Evolutionary conservation across 2,888 invertebrate genomes (phyloP).

Genomic region (Drosophila picticornis): DNA sequence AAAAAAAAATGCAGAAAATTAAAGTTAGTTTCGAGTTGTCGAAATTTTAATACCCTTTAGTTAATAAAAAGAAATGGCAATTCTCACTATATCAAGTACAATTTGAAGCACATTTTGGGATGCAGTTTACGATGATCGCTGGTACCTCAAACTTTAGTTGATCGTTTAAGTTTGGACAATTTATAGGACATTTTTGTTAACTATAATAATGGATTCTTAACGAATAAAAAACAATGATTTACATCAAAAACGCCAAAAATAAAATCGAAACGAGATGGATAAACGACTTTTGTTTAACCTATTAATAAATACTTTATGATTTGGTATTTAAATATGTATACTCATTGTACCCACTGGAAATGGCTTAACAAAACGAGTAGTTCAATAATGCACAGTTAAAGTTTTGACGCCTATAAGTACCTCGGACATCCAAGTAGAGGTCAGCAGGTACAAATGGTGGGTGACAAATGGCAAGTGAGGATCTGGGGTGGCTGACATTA

Average conservation of each 20-base stretch:
- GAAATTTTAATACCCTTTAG: background rate
- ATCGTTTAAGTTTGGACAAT: background rate
- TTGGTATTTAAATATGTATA: background rate
- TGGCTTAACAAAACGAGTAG: background rate
- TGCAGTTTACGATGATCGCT: background rate
- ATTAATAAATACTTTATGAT: no score
- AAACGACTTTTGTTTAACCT: background rate
- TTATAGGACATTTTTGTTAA: background rate
- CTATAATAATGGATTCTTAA: background rate
- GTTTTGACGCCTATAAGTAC: conserved; percentile 61
- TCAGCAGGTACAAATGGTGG: conserved; percentile 18
- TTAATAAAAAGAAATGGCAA: background rate
- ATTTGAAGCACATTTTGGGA: background rate
- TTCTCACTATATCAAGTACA: background rate
- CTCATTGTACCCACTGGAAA: background rate
- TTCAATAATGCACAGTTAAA: conserved; percentile 25
- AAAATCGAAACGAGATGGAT: background rate
- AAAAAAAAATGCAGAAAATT: background rate
- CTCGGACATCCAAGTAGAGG: conserved; percentile 40
- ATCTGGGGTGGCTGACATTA: conserved; percentile 49
- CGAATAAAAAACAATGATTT: background rate
- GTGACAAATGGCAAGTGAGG: conserved; percentile 8
- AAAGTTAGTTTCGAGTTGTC: background rate
- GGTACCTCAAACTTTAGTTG: background rate
- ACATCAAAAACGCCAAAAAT: background rate